phyloP scores from a whole-genome alignment of 2,888 invertebrate species.

The Thumatha senex region DNA sequence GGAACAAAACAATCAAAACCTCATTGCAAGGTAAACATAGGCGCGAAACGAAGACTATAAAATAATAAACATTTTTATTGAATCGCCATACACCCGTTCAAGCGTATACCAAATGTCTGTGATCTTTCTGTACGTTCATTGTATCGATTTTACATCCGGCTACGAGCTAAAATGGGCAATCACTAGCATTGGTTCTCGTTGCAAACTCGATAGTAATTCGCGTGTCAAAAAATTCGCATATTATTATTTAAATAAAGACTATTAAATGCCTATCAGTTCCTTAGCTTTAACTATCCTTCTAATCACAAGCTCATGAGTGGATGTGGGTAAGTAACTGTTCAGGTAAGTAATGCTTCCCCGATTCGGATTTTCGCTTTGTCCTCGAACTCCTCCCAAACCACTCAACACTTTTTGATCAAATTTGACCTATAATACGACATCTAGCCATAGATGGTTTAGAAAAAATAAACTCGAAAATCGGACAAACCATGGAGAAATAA shows the following conservation, averaged over 20 bases:
- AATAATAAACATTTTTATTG: slow-evolving; percentile 53
- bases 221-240: background rate
- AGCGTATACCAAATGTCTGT: slow-evolving; percentile 55
- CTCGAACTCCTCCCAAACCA: no score
- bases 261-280: no score
- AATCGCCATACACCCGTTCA: slow-evolving; percentile 17
- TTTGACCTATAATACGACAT: no score
- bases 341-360: no score
- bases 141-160: slow-evolving; percentile 78
- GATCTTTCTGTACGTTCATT: slow-evolving; percentile 66
- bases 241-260: no score
- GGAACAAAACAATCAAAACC: slow-evolving; percentile 21
- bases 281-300: no score
- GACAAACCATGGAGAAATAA: no score
- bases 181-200: slow-evolving; percentile 41
- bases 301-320: background rate
- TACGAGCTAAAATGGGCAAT: slow-evolving; percentile 62
- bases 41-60: slow-evolving; percentile 18
- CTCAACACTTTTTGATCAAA: no score
- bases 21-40: slow-evolving; percentile 19
- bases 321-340: no score
- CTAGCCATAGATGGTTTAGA: no score
- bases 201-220: slow-evolving; percentile 25
- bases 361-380: no score
- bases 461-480: no score